Base-by-base conservation (phyloP, 2,888 invertebrate genomes). In the Phorcus lineatus region DNA sequence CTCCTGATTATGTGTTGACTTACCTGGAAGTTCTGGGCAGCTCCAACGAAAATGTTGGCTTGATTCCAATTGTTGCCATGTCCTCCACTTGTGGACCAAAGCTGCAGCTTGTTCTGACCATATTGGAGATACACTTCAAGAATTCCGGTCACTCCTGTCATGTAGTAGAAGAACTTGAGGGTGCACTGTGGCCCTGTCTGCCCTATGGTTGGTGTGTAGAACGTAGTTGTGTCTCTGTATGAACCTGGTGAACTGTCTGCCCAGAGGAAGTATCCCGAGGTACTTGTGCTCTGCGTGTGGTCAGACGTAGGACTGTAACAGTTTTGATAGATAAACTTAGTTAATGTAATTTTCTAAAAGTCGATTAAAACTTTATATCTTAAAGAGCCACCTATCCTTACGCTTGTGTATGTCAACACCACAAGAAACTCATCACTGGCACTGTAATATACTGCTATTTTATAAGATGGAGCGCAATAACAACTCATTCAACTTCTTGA, bases 111-210 rank as follows among this genome's bases (percentile, higher is more conserved):
- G 19, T 82, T 78, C 31, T 84, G 84, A 9, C 81, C 77, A 9
- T 70, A 66, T 0, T 76, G 82, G 0, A 81, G 74, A 24, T 82
- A 84, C 0, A 89, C 87, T 52, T 85, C 85, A 11, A 90, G 81
- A 0, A 86, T 81, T 54, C 86, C 87, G 0, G 88, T 84, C 9
- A 83, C 79, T 28, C 90, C 90, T 31, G 82, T 80, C 88, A 90
- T 88, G 82, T 83, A 87, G 80, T 90, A 90, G 81, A 82, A 88
- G 80, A 90, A 87, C 0, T 76, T 74, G 17, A 90, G 81, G 16
- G 62, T 80, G 82, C 91, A 91, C 80, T 89, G 89, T 13, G 90
- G 90, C 17, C 90, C 91, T 9, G 87, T 87, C 9, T 82, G 79
- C 3, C 86, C 80, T 13, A 89, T 86, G 9, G 66, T 79, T 0